phyloP scores from a whole-genome alignment of 2,113 vertebrate species.

The Halichoeres trimaculatus region DNA sequence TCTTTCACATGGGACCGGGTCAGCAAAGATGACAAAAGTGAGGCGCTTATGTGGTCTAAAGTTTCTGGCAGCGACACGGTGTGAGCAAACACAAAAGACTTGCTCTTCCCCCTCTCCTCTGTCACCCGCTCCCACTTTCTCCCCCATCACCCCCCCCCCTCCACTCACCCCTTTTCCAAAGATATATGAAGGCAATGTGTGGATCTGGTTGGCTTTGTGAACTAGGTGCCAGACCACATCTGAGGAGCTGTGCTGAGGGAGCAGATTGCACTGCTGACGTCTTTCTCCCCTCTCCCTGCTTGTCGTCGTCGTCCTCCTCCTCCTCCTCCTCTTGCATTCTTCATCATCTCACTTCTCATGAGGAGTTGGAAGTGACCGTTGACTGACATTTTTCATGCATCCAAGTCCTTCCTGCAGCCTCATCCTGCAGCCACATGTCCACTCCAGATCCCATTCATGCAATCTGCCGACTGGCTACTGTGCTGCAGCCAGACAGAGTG shows the following conservation, averaged over 20 bases:
- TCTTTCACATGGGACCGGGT: constrained; percentile 82
- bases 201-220: constrained; percentile 88
- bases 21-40: constrained; percentile 81
- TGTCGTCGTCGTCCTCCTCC: too few species aligned
- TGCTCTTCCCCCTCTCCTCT: constrained; percentile 32
- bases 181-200: constrained; percentile 86
- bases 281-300: constrained; percentile 64
- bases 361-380: constrained; percentile 52
- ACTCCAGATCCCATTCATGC: constrained; percentile 40
- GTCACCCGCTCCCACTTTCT: neutral
- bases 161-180: constrained; percentile 65
- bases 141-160: constrained; percentile 40
- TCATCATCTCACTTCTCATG: constrained; percentile 25
- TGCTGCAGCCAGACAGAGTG: constrained; percentile 32
- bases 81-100: constrained; percentile 81
- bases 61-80: constrained; percentile 76
- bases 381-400: constrained; percentile 40
- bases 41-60: constrained; percentile 78
- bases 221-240: constrained; percentile 93
- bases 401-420: neutral
- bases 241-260: constrained; percentile 86
- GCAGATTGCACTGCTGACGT: constrained; percentile 81
- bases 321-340: constrained; percentile 20
- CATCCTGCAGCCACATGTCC: constrained; percentile 39
- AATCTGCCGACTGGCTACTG: constrained; percentile 60